Conservation (phyloP, 2,113 vertebrate genomes). For the Riparia riparia region DNA sequence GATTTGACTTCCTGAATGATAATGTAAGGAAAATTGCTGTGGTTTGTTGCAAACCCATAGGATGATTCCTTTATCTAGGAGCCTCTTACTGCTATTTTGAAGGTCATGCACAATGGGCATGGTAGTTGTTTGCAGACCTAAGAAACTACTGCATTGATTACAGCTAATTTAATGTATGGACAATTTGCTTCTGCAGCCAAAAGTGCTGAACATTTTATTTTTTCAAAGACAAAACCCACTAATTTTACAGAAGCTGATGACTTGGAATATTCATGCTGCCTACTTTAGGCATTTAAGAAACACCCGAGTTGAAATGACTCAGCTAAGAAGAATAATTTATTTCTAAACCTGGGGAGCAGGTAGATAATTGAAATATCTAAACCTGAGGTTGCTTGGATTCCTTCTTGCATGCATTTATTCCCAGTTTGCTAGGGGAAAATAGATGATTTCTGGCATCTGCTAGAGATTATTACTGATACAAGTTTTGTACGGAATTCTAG, state of each 20-base stretch:
- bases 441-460: neutral
- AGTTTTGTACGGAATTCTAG: neutral
- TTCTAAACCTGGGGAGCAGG: neutral
- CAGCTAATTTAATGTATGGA: neutral
- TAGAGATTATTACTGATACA: neutral
- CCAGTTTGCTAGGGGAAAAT: neutral
- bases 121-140: neutral
- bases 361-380: neutral
- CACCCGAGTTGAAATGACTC: neutral
- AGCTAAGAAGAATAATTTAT: neutral
- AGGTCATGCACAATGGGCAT: neutral
- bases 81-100: neutral
- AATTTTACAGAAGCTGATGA: neutral
- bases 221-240: neutral
- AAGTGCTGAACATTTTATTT: neutral
- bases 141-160: neutral
- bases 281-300: neutral
- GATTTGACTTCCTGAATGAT: neutral
- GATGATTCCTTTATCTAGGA: neutral
- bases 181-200: neutral
- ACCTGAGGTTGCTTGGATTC: neutral
- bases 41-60: neutral
- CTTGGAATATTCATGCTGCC: neutral
- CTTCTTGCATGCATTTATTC: neutral
- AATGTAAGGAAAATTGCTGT: neutral